Conservation (phyloP, 2,113 vertebrate species). For the Podocnemis expansa region DNA sequence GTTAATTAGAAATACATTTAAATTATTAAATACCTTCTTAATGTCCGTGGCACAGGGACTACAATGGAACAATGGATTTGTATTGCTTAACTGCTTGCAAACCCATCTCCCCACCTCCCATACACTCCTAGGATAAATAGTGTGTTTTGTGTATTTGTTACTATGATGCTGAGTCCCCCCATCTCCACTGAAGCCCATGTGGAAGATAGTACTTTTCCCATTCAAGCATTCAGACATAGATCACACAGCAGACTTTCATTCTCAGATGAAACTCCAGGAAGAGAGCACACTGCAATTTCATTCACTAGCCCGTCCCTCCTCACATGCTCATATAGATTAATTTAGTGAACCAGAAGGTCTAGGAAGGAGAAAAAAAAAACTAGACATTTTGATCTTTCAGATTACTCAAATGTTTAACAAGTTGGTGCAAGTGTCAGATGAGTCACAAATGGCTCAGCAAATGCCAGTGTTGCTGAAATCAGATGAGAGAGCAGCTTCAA, state of each 20-base stretch:
- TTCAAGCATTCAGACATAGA: neutral
- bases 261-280: neutral
- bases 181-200: slow-evolving; percentile 7
- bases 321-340: neutral
- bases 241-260: neutral
- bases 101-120: neutral
- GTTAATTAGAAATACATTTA: neutral
- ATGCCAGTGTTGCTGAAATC: slow-evolving; percentile 13
- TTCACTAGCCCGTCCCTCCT: neutral
- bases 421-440: slow-evolving; percentile 26
- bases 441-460: slow-evolving; percentile 55
- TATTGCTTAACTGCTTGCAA: neutral
- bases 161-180: neutral
- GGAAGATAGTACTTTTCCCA: neutral
- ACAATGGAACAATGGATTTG: neutral
- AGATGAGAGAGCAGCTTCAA: slow-evolving; percentile 25
- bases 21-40: neutral
- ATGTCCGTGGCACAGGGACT: neutral
- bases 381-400: slow-evolving; percentile 12
- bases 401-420: slow-evolving; percentile 35
- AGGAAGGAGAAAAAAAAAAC: slow-evolving; percentile 8
- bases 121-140: neutral
- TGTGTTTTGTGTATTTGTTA: neutral
- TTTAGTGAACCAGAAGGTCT: neutral
- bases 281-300: neutral